phyloP scores from a whole-genome alignment of 2,888 invertebrate species.

The Odiellus spinosus region DNA sequence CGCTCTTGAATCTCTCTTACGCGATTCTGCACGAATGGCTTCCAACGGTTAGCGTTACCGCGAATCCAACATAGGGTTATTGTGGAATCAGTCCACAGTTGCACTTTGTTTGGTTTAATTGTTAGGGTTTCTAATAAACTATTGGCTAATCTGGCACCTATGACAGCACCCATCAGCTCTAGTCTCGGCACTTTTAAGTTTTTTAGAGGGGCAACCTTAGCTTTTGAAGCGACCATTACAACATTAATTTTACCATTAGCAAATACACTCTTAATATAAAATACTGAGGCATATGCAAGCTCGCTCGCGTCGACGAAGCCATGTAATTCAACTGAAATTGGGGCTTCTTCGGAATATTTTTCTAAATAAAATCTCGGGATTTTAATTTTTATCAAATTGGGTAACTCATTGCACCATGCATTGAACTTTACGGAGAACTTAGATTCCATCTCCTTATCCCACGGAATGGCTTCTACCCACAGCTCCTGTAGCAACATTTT shows the following conservation, averaged over 20 bases:
- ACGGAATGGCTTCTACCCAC: conserved; percentile 17
- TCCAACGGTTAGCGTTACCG: conserved; percentile 11
- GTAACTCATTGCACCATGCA: neutral
- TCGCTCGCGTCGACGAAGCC: conserved; percentile 21
- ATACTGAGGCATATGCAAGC: conserved; percentile 17
- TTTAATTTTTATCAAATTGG: neutral
- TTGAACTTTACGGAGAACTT: conserved; percentile 1
- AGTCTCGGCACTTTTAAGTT: conserved; percentile 18
- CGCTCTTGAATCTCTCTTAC: conserved; percentile 18
- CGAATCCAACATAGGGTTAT: conserved; percentile 19
- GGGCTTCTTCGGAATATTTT: too few relatives aligned
- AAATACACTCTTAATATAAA: conserved; percentile 18
- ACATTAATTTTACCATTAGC: too few relatives aligned
- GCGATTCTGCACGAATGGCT: conserved; percentile 21
- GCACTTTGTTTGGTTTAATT: conserved; percentile 1
- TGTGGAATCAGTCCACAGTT: conserved; percentile 17
- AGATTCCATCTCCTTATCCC: conserved; percentile 20
- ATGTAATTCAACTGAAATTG: too few relatives aligned
- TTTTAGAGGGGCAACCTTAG: conserved; percentile 20
- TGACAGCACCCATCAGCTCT: conserved; percentile 16
- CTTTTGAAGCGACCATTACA: conserved; percentile 10
- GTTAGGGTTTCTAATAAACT: neutral
- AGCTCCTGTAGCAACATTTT: conserved; percentile 21
- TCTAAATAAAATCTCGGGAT: conserved; percentile 8
- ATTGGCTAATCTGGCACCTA: neutral